These are phyloP conservation scores for Himalopsyche anomala DNA, from an alignment of 2,888 invertebrate species.

Conservation along the genomic window DNA sequence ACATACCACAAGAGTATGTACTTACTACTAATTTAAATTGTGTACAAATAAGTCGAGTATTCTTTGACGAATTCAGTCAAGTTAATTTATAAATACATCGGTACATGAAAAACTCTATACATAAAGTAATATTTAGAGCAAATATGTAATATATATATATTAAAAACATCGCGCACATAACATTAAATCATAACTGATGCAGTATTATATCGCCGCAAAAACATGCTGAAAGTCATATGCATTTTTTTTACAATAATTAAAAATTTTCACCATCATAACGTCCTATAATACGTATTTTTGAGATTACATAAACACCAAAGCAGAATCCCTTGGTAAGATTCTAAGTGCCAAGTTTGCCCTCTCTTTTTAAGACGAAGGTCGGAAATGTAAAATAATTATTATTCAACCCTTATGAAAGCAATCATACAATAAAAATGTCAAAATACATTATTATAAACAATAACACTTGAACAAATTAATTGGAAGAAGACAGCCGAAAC, in stretches of 20 bases:
- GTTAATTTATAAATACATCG: background rate
- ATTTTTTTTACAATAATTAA: background rate
- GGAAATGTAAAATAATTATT: background rate
- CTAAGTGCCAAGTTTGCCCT: background rate
- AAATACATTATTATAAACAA: background rate
- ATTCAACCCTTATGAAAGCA: background rate
- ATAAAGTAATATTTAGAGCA: background rate
- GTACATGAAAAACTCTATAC: background rate
- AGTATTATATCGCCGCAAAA: background rate
- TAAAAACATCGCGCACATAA: background rate
- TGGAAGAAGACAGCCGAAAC: background rate
- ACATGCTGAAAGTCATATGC: background rate
- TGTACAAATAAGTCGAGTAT: too few species aligned
- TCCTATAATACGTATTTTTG: background rate
- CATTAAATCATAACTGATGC: background rate
- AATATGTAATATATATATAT: background rate
- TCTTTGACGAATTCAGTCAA: too few species aligned
- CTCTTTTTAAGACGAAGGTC: constrained; percentile 4
- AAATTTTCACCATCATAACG: background rate
- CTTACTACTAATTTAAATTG: too few species aligned
- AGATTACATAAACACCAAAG: constrained; percentile 1
- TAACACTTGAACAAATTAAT: background rate
- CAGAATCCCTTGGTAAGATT: background rate
- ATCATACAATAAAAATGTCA: background rate
- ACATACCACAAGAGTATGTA: too few species aligned